Base-by-base conservation (phyloP, 2,888 invertebrate species). In the Tachina fera region DNA sequence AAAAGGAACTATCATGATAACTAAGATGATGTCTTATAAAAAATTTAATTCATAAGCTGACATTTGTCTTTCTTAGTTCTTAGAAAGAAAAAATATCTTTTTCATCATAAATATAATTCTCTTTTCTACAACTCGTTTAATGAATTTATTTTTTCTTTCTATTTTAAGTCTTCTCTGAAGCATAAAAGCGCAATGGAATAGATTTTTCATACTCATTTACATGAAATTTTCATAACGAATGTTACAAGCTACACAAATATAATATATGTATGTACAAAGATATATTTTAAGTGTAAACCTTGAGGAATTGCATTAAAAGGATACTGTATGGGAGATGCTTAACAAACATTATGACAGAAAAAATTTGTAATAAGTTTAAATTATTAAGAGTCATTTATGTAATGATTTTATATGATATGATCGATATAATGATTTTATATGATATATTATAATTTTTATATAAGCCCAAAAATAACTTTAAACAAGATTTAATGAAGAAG, bases 131-230 rank as follows among this genome's bases (percentile, higher is more conserved):
- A 51, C 58, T 82, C 22, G 19, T 77, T 82, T 76, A 31, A 31
- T 31, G 31, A 31, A 31, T 31, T 31, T 14, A n/a, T 31, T 81
- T 68, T 22, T 49, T 31, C 43, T 47, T 41, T 67, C 4, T 6
- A 47, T 45, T 9, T 16, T 41, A 14, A 31, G 45, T 70, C 51
- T 49, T 58, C 43, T 39, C 31, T 39, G 10, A 45, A 67, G 60
- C 19, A 67, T 14, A 87, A 86, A 51, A 53, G 60, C 87, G 88
- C 88, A 90, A 91, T 91, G 91, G 89, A 90, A 89, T 88, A 90
- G 88, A 91, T 91, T 90, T 91, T 91, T 91, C 90, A 90, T 90
- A 88, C 91, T 91, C 91, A 91, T 91, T 91, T 91, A 90, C 90
- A 91, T 91, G 90, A 87, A 84, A 84, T 82, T 84, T 84, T 87